Evolutionary conservation across 2,888 invertebrate genomes (phyloP).

Genomic region (Dynastes maya): DNA sequence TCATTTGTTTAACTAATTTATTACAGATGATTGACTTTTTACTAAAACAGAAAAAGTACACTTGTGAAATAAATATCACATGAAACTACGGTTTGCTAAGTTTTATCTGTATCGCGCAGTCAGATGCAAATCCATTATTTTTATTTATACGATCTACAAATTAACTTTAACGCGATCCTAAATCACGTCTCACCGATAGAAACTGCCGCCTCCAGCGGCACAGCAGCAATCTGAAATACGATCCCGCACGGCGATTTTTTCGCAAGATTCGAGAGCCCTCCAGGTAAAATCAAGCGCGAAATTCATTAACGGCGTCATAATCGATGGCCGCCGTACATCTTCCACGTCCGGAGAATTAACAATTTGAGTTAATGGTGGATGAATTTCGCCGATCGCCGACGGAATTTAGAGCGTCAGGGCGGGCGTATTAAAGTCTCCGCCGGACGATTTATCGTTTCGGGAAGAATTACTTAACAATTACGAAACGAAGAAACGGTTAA

Average conservation of each 20-base stretch:
- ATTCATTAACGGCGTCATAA: conserved; percentile 33
- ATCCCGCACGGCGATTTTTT: not conserved
- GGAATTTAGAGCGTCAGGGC: conserved; percentile 29
- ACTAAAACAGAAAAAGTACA: too few relatives aligned
- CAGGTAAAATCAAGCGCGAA: conserved; percentile 15
- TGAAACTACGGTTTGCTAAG: too few relatives aligned
- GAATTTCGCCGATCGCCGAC: conserved; percentile 19
- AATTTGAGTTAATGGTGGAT: conserved; percentile 24
- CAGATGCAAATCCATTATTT: not conserved
- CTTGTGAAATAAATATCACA: too few relatives aligned
- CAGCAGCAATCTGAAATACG: not conserved
- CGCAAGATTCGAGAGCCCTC: not conserved
- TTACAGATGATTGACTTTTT: too few relatives aligned
- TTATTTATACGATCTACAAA: not conserved
- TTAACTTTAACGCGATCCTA: not conserved
- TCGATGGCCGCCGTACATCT: conserved; percentile 28
- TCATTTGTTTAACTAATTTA: too few relatives aligned
- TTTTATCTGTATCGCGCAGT: too few relatives aligned
- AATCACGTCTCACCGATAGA: not conserved
- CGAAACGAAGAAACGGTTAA: conserved; percentile 11
- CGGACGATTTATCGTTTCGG: conserved; percentile 32
- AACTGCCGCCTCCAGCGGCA: not conserved
- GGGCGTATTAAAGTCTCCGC: conserved; percentile 16
- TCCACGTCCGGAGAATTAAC: conserved; percentile 23
- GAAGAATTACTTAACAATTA: conserved; percentile 32